Conservation (phyloP, 2,797 vertebrate genomes). For the Neopelma chrysocephalum region DNA sequence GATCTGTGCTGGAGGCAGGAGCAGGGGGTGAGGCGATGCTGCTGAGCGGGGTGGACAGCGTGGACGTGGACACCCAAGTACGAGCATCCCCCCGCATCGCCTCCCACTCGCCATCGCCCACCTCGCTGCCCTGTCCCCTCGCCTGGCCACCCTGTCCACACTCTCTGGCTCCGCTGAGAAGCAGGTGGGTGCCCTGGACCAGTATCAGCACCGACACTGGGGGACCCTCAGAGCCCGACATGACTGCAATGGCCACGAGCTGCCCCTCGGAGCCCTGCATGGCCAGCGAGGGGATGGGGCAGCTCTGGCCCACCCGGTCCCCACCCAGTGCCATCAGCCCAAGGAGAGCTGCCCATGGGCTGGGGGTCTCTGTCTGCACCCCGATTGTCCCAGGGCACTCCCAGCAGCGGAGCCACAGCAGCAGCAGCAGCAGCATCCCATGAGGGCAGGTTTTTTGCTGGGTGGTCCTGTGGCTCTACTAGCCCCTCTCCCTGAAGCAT, state of each 20-base stretch:
- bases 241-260: accelerated
- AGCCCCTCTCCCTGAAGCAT: not conserved
- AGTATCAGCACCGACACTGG: not conserved
- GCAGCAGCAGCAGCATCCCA: not conserved
- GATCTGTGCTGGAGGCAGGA: not conserved
- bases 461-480: not conserved
- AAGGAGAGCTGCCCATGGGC: not conserved
- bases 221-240: accelerated
- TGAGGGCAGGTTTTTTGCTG: not conserved
- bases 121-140: accelerated
- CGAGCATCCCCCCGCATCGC: not conserved
- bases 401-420: not conserved
- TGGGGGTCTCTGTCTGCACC: not conserved
- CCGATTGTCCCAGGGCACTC: not conserved
- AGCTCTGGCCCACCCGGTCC: accelerated
- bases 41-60: not conserved
- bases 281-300: accelerated
- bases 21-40: accelerated
- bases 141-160: accelerated
- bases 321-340: not conserved
- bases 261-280: not conserved
- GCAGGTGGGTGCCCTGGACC: accelerated
- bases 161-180: not conserved
- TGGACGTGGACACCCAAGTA: not conserved
- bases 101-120: accelerated